A percentile compares a stretch with the other conserved stretches of the same genome.
Evolutionary conservation across 2,888 invertebrate species (phyloP).

Genomic region (Hemistola chrysoprasaria): DNA sequence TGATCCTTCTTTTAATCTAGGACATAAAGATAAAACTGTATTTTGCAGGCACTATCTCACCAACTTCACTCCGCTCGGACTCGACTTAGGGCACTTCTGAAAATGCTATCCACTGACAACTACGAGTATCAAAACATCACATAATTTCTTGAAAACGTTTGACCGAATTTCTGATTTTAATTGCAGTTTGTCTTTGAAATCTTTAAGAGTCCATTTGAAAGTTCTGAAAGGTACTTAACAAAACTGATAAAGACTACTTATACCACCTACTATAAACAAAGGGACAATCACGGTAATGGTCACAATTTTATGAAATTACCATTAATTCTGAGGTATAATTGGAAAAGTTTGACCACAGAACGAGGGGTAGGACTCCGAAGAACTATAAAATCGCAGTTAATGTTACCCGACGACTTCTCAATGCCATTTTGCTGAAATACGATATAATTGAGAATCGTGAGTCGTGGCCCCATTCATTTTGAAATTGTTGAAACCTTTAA

Average conservation of each 20-base stretch:
- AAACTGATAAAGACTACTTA: conserved; percentile 24
- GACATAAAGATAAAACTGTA: conserved; percentile 44
- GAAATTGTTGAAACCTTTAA: conserved; percentile 29
- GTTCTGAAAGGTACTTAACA: conserved; percentile 16
- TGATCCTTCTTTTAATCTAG: conserved; percentile 52
- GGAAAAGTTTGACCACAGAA: conserved; percentile 57
- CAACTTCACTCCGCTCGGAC: conserved; percentile 15
- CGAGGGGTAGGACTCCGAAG: conserved; percentile 44
- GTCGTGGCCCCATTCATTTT: conserved; percentile 25
- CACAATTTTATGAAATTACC: conserved; percentile 54
- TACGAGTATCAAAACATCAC: conserved; percentile 11
- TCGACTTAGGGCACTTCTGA: conserved; percentile 13
- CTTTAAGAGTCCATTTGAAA: conserved; percentile 7
- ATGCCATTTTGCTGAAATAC: conserved; percentile 62
- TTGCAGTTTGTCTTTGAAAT: conserved; percentile 8
- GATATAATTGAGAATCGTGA: conserved; percentile 51
- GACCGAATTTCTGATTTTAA: conserved; percentile 5
- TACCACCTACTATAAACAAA: conserved; percentile 36
- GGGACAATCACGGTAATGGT: conserved; percentile 40
- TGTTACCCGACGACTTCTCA: conserved; percentile 55
- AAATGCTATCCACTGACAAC: conserved; percentile 6
- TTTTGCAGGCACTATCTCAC: conserved; percentile 31
- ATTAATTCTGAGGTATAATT: conserved; percentile 58
- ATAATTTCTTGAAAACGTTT: conserved; percentile 3
- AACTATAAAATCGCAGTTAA: conserved; percentile 70